Conservation (phyloP, 30 jellyfish, hydroid and myxozoan genomes). For the Aurelia aurita region DNA sequence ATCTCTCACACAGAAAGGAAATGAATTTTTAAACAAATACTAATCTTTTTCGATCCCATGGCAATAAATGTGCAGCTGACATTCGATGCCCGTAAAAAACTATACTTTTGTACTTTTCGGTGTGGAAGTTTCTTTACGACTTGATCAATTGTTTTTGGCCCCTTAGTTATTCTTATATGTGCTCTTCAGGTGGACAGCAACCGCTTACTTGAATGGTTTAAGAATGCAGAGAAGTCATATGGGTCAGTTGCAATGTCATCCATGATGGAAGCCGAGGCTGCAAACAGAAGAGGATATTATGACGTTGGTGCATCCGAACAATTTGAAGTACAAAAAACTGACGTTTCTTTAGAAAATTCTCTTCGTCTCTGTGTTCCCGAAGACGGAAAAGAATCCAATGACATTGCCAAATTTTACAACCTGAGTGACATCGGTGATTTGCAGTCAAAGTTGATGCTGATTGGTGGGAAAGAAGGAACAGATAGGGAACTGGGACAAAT, state of each 20-base stretch:
- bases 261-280: conserved; percentile 75
- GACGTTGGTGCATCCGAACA: conserved; percentile 34
- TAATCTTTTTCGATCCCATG: too few relatives aligned
- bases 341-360: conserved; percentile 23
- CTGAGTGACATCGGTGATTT: conserved; percentile 66
- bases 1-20: too few relatives aligned
- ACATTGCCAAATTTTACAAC: conserved; percentile 25
- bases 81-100: too few relatives aligned
- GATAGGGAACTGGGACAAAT: conserved; percentile 37
- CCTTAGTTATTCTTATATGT: too few relatives aligned
- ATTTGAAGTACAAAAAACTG: conserved; percentile 8
- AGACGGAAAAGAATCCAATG: conserved; percentile 14
- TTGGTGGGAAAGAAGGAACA: conserved; percentile 62
- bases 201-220: conserved; percentile 72
- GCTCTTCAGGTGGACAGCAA: conserved; percentile 53
- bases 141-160: too few relatives aligned
- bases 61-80: too few relatives aligned
- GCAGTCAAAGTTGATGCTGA: conserved; percentile 74
- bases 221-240: conserved; percentile 62
- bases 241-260: conserved; percentile 82
- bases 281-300: conserved; percentile 71
- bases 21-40: too few relatives aligned
- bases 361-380: conserved; percentile 27
- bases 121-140: too few relatives aligned
- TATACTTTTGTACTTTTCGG: too few relatives aligned